Evolutionary conservation across 2,113 vertebrate genomes (phyloP).

Genomic region (Mus musculus): GRCm39 chr2:158671501-158672000

Average conservation of each 20-base stretch:
- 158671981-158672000: not conserved
- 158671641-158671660: not conserved
- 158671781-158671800: not conserved
- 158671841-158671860: not conserved
- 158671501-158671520: slow-evolving; percentile 98
- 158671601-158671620: not conserved
- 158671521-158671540: slow-evolving; percentile 94
- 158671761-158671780: not conserved
- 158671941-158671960: not conserved
- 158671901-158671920: not conserved
- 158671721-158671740: not conserved
- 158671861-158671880: not conserved
- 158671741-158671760: not conserved
- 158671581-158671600: slow-evolving; percentile 84
- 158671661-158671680: not conserved
- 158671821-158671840: not conserved
- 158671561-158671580: slow-evolving; percentile 93
- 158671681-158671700: not conserved
- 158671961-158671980: not conserved
- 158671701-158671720: not conserved
- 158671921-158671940: not conserved
- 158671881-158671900: not conserved
- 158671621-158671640: not conserved
- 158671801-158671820: not conserved
- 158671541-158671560: slow-evolving; percentile 98